These are phyloP conservation scores for Spatulosminthurus flaviceps DNA, from an alignment of 2,888 invertebrate species.

Conservation along the genomic window DNA sequence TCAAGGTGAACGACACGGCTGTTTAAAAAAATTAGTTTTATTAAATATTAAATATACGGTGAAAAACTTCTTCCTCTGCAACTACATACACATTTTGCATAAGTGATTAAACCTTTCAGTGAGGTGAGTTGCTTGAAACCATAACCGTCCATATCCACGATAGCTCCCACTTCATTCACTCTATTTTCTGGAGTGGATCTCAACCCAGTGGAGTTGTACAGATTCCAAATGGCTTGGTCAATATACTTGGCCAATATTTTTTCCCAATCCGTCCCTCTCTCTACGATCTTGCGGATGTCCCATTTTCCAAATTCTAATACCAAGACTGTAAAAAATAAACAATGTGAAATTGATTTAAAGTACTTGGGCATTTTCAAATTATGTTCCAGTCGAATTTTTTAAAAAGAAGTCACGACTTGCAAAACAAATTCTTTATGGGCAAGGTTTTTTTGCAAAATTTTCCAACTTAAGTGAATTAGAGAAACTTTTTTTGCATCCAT, in stretches of 20 bases:
- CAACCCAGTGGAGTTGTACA: background rate
- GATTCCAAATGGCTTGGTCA: background rate
- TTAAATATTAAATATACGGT: too few relatives aligned
- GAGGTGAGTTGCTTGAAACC: background rate
- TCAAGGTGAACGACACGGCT: background rate
- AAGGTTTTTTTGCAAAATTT: too few relatives aligned
- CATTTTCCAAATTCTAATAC: conserved; percentile 15
- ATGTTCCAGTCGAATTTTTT: too few relatives aligned
- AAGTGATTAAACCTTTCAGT: background rate
- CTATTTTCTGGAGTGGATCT: conserved; percentile 4
- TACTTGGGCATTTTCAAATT: too few relatives aligned
- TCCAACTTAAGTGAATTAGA: too few relatives aligned
- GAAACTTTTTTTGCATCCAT: too few relatives aligned
- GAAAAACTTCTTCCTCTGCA: too few relatives aligned
- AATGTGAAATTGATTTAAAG: too few relatives aligned
- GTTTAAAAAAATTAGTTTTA: too few relatives aligned
- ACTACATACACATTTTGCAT: too few relatives aligned
- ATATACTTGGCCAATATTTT: background rate
- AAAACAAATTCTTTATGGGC: too few relatives aligned
- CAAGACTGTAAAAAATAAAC: background rate
- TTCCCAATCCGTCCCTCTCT: background rate
- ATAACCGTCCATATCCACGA: conserved; percentile 5
- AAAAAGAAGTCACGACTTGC: too few relatives aligned
- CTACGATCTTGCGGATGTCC: background rate
- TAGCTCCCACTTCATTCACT: background rate